Conservation (phyloP, 1,140 invertebrate species). For the Gonatopus flavifemur region DNA sequence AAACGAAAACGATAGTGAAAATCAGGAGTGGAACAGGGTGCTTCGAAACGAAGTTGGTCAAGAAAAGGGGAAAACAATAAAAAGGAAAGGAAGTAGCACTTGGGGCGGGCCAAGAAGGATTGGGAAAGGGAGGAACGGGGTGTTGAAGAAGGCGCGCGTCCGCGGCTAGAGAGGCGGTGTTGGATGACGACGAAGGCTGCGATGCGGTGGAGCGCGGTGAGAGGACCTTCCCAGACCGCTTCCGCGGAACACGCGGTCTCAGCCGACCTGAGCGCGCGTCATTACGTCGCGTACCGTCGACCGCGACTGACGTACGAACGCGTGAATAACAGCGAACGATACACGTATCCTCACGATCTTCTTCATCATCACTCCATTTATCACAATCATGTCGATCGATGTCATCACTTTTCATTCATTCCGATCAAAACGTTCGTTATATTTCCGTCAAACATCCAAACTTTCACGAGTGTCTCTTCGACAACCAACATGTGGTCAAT, state of each 20-base stretch:
- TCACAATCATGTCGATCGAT: too few relatives aligned
- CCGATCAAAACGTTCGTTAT: too few relatives aligned
- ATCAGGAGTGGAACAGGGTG: neutral
- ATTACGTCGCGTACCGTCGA: conserved; percentile 56
- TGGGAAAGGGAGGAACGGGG: conserved; percentile 8
- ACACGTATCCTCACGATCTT: too few relatives aligned
- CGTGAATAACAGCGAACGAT: neutral
- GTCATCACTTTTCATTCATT: too few relatives aligned
- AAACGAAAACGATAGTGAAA: too few relatives aligned
- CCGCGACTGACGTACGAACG: conserved; percentile 47
- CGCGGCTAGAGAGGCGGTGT: conserved; percentile 14
- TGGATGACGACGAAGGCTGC: conserved; percentile 23
- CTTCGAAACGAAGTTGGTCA: neutral
- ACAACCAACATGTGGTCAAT: too few relatives aligned
- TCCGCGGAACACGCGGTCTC: conserved; percentile 46
- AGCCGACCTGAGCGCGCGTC: conserved; percentile 39
- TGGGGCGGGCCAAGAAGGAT: too few relatives aligned
- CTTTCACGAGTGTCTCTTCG: too few relatives aligned
- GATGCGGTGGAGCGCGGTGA: too few relatives aligned
- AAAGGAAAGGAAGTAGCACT: too few relatives aligned
- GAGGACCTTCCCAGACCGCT: conserved; percentile 40
- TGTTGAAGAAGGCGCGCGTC: conserved; percentile 11
- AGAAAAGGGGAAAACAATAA: neutral
- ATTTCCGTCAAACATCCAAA: too few relatives aligned
- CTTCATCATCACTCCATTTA: too few relatives aligned